Base-by-base conservation (phyloP, 2,888 invertebrate genomes). In the Eupithecia tripunctaria region DNA sequence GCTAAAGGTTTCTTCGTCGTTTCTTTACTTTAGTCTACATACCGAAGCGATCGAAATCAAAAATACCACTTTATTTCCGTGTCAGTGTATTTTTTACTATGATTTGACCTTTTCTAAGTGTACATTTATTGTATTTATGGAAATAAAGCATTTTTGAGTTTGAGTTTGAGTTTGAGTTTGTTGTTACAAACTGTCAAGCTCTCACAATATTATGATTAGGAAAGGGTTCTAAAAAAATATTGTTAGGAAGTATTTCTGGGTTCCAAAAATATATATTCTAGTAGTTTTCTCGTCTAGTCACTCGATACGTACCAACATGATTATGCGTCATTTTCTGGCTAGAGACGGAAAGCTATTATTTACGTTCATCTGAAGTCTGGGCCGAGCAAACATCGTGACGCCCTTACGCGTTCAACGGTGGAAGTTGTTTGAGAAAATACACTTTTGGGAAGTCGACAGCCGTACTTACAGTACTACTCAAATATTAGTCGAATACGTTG, bases 401-500 rank as follows among this genome's bases (percentile, higher is more conserved):
- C 87, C 89, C 86, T 85, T 87, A 80, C 84, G 88, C 86, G 88
- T 88, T 84, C 87, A 91, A 91, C 91, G 89, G 87, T 91, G 86
- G 90, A 90, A 86, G 88, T 89, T 89, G 91, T 92, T 92, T 92
- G 85, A 89, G 91, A 93, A 92, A 92, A 92, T 91, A 92, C 87
- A 89, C 89, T 90, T 89, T 89, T 89, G 89, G 89, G 89, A 90
- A 90, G 89, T 72, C 73, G 70, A 72, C 89, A 91, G 88, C 89
- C 88, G 90, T 86, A 85, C 64, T 64, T 14, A 21, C 86, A 86
- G 83, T 83, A 89, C 72, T 69, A 60, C 47, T 75, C 90, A 94
- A 94, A 94, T 93, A 94, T 94, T 94, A 81, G 88, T 87, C 82
- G 91, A 93, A 92, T 93, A 91, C 88, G 90, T 89, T 90, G 87